Conservation (phyloP, 2,888 invertebrate genomes). For the Oxyteleia sp. region DNA sequence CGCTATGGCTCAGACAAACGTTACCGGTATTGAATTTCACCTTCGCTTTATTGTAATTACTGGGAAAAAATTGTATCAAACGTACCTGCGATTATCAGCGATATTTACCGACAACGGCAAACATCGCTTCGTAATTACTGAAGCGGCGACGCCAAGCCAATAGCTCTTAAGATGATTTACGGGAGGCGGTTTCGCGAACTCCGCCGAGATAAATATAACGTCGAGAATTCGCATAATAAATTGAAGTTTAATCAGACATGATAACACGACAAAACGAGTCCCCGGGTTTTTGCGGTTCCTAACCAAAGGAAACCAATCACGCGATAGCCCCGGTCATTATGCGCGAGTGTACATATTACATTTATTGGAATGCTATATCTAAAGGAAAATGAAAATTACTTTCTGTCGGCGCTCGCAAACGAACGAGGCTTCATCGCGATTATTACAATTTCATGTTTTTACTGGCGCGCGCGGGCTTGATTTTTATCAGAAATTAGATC, state of each 20-base stretch:
- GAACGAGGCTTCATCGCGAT: slow-evolving; percentile 76
- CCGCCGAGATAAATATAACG: slow-evolving; percentile 3
- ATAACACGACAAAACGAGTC: slow-evolving; percentile 14
- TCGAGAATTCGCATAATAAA: slow-evolving; percentile 8
- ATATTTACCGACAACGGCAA: slow-evolving; percentile 37
- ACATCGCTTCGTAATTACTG: slow-evolving; percentile 36
- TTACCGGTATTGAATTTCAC: slow-evolving; percentile 53
- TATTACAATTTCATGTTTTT: slow-evolving; percentile 77
- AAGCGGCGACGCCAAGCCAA: slow-evolving; percentile 12
- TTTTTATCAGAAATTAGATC: slow-evolving; percentile 56
- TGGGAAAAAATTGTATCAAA: slow-evolving; percentile 47
- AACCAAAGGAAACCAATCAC: slow-evolving; percentile 7
- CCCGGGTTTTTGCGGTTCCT: slow-evolving; percentile 1
- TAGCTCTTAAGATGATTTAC: slow-evolving; percentile 22
- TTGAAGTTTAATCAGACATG: slow-evolving; percentile 12
- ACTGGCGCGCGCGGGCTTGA: slow-evolving; percentile 59
- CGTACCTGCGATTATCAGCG: slow-evolving; percentile 27
- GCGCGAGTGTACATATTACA: slow-evolving; percentile 2
- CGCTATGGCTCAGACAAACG: slow-evolving; percentile 43
- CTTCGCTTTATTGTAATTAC: slow-evolving; percentile 49
- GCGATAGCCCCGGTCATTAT: slow-evolving; percentile 22
- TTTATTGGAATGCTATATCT: slow-evolving; percentile 63
- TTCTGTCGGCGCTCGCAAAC: slow-evolving; percentile 68
- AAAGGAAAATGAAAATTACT: slow-evolving; percentile 69
- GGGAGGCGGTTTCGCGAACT: slow-evolving; percentile 1